A percentile compares a stretch with the other conserved stretches of the same genome.
These are phyloP conservation scores for Saimiri boliviensis DNA, from an alignment of 2,113 vertebrate genomes.

Conservation along the genomic window DNA sequence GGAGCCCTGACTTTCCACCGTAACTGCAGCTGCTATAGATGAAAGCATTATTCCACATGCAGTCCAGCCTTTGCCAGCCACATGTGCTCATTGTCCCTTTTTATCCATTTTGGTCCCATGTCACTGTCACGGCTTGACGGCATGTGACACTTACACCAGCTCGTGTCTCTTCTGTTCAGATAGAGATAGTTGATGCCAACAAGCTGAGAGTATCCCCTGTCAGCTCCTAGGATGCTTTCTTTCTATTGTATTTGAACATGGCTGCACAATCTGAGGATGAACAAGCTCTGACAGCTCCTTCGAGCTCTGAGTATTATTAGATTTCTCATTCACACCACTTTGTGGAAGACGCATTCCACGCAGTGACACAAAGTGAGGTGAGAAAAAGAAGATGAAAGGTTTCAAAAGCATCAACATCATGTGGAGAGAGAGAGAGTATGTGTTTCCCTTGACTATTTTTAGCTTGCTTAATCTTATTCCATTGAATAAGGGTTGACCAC, in stretches of 20 bases:
- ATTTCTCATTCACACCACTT: slow-evolving; percentile 51
- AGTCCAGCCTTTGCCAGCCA: neutral
- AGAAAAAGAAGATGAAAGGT: slow-evolving; percentile 15
- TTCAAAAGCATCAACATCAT: slow-evolving; percentile 25
- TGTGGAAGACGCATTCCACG: slow-evolving; percentile 17
- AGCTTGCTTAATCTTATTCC: slow-evolving; percentile 7
- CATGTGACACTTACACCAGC: neutral
- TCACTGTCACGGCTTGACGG: neutral
- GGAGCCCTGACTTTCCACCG: neutral
- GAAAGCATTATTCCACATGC: neutral
- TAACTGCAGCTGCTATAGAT: neutral
- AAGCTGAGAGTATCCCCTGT: neutral
- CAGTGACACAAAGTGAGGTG: slow-evolving; percentile 16
- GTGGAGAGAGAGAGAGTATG: neutral
- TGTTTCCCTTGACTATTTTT: slow-evolving; percentile 3
- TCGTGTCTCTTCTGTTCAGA: slow-evolving; percentile 19
- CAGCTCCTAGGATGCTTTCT: neutral
- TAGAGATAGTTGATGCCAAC: neutral
- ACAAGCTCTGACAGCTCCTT: neutral
- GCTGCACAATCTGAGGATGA: slow-evolving; percentile 16
- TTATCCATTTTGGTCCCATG: neutral
- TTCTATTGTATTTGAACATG: neutral
- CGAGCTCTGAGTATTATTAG: slow-evolving; percentile 52
- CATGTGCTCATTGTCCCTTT: neutral
- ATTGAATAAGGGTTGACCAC: neutral